These are phyloP conservation scores for Abrostola tripartita DNA, from an alignment of 2,888 invertebrate genomes.

Conservation along the genomic window DNA sequence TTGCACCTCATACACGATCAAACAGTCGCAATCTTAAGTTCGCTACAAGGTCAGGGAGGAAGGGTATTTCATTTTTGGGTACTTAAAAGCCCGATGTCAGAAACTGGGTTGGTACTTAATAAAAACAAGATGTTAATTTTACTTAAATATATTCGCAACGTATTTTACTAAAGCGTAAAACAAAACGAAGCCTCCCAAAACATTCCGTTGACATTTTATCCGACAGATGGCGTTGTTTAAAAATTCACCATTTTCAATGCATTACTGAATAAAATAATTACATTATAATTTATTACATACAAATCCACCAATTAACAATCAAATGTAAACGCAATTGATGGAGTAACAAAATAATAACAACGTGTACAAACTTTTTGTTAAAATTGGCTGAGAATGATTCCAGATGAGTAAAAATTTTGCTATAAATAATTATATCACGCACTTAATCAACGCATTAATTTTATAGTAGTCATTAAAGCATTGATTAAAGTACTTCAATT, in stretches of 20 bases:
- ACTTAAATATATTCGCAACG: conserved; percentile 82
- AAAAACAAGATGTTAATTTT: conserved; percentile 65
- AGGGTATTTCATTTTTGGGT: too few species aligned
- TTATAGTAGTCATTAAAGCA: too few species aligned
- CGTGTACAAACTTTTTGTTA: conserved; percentile 1
- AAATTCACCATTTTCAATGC: conserved; percentile 44
- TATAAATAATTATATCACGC: not conserved
- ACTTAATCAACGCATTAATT: not conserved
- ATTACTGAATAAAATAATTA: conserved; percentile 44
- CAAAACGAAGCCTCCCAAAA: conserved; percentile 70
- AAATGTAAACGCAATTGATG: conserved; percentile 35
- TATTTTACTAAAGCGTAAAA: conserved; percentile 82
- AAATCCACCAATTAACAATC: conserved; percentile 52
- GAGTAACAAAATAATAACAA: conserved; percentile 39
- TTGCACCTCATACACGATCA: too few species aligned
- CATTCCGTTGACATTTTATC: conserved; percentile 56
- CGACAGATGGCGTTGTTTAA: conserved; percentile 37
- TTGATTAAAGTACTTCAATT: too few species aligned
- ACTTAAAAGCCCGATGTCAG: too few species aligned
- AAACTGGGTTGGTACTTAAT: not conserved
- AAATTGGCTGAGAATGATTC: conserved; percentile 5
- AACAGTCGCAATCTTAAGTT: too few species aligned
- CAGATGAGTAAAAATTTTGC: conserved; percentile 4
- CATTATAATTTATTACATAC: conserved; percentile 41
- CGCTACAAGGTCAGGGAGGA: too few species aligned